These are phyloP conservation scores for Anguilla obscura DNA, from an alignment of 2,797 vertebrate genomes.

Conservation along the genomic window DNA sequence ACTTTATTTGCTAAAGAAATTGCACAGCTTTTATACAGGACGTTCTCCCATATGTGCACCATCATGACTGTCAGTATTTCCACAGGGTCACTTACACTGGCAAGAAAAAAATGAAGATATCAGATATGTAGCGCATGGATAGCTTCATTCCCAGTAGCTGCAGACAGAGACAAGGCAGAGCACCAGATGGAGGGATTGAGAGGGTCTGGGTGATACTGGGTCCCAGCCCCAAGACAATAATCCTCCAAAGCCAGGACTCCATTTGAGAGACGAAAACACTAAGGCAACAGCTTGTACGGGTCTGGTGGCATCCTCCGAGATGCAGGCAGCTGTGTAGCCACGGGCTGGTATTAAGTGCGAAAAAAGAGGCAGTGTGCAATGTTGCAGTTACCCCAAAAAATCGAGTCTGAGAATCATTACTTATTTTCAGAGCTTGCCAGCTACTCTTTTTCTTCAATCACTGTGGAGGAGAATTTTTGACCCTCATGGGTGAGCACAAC, in stretches of 20 bases:
- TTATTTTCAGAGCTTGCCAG: not conserved
- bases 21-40: not conserved
- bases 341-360: constrained; percentile 39
- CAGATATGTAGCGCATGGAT: constrained; percentile 33
- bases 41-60: not conserved
- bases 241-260: constrained; percentile 38
- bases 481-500: not conserved
- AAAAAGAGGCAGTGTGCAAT: not conserved
- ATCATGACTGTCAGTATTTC: not conserved
- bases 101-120: not conserved
- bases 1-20: not conserved
- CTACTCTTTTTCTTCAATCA: not conserved
- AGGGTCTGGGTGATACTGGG: constrained; percentile 45
- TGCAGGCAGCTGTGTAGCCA: constrained; percentile 53
- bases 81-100: constrained; percentile 23
- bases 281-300: constrained; percentile 46
- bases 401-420: not conserved
- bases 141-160: constrained; percentile 52
- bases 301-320: constrained; percentile 46
- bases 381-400: not conserved
- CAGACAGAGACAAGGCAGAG: constrained; percentile 25
- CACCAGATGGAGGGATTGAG: constrained; percentile 52
- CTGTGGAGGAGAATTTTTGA: not conserved
- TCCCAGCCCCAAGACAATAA: constrained; percentile 41
- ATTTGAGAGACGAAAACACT: constrained; percentile 51